These are phyloP conservation scores for Cuculus canorus DNA, from an alignment of 2,797 vertebrate genomes.

Conservation along the genomic window DNA sequence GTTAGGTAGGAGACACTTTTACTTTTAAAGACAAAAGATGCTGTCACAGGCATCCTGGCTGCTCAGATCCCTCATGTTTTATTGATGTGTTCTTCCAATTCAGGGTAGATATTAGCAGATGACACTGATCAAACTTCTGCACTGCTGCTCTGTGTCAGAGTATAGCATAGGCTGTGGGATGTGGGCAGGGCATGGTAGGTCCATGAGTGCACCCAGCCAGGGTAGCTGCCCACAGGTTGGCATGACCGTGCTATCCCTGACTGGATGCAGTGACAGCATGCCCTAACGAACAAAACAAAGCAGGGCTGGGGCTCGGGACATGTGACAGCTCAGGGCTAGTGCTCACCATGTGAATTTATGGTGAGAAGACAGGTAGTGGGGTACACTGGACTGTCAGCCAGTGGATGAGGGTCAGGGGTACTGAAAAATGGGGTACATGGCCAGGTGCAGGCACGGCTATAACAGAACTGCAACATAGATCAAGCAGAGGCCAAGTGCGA, in stretches of 20 bases:
- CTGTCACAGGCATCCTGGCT: neutral
- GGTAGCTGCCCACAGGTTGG: neutral
- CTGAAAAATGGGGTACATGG: neutral
- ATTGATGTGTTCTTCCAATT: neutral
- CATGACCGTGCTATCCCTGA: neutral
- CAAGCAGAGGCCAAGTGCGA: fast-evolving
- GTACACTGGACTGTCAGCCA: no score
- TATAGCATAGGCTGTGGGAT: neutral
- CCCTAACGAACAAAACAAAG: neutral
- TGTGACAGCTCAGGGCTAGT: neutral
- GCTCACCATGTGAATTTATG: fast-evolving
- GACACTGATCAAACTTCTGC: neutral
- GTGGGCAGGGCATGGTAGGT: neutral
- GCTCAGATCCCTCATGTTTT: neutral
- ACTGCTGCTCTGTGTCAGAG: neutral
- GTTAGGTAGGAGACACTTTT: neutral
- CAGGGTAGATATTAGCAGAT: neutral
- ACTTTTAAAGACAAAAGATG: neutral
- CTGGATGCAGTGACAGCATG: neutral
- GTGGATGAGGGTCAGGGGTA: neutral
- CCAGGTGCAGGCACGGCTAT: fast-evolving
- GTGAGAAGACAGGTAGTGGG: neutral
- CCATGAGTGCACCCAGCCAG: neutral
- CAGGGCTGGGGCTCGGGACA: neutral
- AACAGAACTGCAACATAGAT: neutral